Percentiles rank a stretch among this genome's conserved stretches.
Evolutionary conservation across 1,140 invertebrate genomes (phyloP).

Genomic region (Lasioglossum albipes): DNA sequence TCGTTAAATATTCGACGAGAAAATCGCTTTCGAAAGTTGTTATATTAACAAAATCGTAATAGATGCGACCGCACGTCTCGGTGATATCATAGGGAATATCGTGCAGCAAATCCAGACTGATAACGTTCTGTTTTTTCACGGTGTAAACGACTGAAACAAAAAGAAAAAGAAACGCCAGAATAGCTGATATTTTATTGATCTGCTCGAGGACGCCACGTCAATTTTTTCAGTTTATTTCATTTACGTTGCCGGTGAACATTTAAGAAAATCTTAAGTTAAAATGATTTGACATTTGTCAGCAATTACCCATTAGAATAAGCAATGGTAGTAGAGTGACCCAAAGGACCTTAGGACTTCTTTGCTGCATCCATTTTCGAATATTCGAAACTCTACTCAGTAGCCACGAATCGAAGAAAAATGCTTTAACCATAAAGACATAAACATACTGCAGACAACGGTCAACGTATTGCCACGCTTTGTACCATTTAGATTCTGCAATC

Average conservation of each 20-base stretch:
- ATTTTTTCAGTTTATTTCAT: no score
- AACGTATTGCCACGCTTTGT: slow-evolving; percentile 53
- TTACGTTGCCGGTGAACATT: slow-evolving; percentile 25
- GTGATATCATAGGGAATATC: slow-evolving; percentile 73
- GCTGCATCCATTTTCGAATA: slow-evolving; percentile 59
- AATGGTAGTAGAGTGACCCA: slow-evolving; percentile 72
- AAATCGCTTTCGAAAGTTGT: slow-evolving; percentile 67
- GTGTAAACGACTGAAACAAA: slow-evolving; percentile 80
- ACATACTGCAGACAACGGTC: slow-evolving; percentile 64
- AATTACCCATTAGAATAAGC: slow-evolving; percentile 72
- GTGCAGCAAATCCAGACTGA: slow-evolving; percentile 73
- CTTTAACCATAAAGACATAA: slow-evolving; percentile 70
- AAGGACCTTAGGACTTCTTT: slow-evolving; percentile 64
- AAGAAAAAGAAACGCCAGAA: slow-evolving; percentile 71
- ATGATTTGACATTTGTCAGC: neutral
- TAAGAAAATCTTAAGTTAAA: slow-evolving; percentile 23
- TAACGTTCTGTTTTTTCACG: slow-evolving; percentile 75
- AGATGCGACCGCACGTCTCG: slow-evolving; percentile 73
- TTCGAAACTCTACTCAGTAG: slow-evolving; percentile 68
- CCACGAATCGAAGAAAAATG: slow-evolving; percentile 74
- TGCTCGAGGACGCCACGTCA: slow-evolving; percentile 37
- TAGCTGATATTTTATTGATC: slow-evolving; percentile 60
- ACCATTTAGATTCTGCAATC: slow-evolving; percentile 70
- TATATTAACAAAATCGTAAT: slow-evolving; percentile 68
- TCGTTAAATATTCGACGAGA: slow-evolving; percentile 71